phyloP scores from a whole-genome alignment of 1,140 invertebrate species.

The Hycleus phaleratus region DNA sequence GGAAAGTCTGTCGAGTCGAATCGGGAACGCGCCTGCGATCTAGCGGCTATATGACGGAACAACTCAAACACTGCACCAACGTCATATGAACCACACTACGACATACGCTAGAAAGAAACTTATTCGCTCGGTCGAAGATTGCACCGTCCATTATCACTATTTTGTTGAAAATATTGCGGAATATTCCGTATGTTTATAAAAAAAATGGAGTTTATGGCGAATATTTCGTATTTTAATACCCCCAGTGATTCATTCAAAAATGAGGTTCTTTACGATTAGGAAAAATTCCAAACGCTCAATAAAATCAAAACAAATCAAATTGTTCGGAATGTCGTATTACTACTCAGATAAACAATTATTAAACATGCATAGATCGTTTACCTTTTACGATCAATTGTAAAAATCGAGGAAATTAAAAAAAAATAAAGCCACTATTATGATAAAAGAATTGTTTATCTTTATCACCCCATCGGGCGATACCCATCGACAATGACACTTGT shows the following conservation, averaged over 20 bases:
- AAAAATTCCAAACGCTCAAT: too few species aligned
- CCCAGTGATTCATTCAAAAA: too few species aligned
- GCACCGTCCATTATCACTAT: slow-evolving; percentile 2
- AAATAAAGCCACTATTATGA: too few species aligned
- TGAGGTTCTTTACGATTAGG: too few species aligned
- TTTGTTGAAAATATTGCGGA: slow-evolving; percentile 1
- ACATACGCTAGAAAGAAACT: not conserved
- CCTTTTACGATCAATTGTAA: too few species aligned
- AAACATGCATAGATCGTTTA: too few species aligned
- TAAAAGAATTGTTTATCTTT: too few species aligned
- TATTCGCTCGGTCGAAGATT: not conserved
- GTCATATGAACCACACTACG: not conserved
- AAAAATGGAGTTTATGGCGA: slow-evolving; percentile 8
- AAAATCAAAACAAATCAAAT: too few species aligned
- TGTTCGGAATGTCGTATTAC: too few species aligned
- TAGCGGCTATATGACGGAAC: slow-evolving; percentile 27
- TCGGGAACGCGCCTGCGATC: slow-evolving; percentile 40
- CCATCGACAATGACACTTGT: slow-evolving; percentile 22
- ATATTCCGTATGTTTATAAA: not conserved
- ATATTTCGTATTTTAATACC: too few species aligned
- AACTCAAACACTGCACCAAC: not conserved
- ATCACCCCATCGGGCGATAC: not conserved
- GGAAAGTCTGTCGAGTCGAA: slow-evolving; percentile 28
- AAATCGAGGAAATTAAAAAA: too few species aligned
- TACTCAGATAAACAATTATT: too few species aligned